Conservation (phyloP, 2,113 vertebrate genomes). For the Nannobrachium achirus region DNA sequence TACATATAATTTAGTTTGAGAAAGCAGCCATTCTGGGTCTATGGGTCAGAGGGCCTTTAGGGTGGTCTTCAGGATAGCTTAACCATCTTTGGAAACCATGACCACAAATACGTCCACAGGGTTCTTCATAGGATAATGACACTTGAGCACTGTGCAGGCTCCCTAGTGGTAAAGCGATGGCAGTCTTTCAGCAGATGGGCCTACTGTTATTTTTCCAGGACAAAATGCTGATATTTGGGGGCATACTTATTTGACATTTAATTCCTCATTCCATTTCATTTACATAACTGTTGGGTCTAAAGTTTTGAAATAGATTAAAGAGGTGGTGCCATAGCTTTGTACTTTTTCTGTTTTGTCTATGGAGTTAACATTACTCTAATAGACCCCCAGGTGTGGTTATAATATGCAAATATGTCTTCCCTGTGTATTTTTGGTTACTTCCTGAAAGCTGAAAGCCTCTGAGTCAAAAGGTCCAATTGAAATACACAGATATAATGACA, state of each 20-base stretch:
- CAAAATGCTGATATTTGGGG: too few species aligned
- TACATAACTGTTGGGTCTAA: not conserved
- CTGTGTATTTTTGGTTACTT: too few species aligned
- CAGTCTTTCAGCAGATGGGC: conserved; percentile 25
- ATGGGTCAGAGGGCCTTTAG: conserved; percentile 30
- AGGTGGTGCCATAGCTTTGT: too few species aligned
- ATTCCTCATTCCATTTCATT: not conserved
- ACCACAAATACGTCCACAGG: conserved; percentile 55
- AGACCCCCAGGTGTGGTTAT: too few species aligned
- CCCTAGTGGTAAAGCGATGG: conserved; percentile 25
- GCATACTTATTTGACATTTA: not conserved
- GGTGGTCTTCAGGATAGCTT: conserved; percentile 43
- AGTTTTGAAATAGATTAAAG: too few species aligned
- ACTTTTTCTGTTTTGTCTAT: too few species aligned
- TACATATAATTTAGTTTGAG: conserved; percentile 63
- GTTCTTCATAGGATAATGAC: conserved; percentile 46
- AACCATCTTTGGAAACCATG: conserved; percentile 40
- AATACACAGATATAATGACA: too few species aligned
- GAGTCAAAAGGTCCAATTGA: too few species aligned
- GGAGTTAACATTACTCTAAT: too few species aligned
- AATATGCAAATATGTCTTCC: too few species aligned
- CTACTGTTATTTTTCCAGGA: conserved; percentile 18
- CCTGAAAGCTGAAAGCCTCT: too few species aligned
- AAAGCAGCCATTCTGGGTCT: conserved; percentile 46
- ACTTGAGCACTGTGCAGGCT: conserved; percentile 13